Conservation (phyloP, 2,797 vertebrate species). For the Rhinoraja longicauda region DNA sequence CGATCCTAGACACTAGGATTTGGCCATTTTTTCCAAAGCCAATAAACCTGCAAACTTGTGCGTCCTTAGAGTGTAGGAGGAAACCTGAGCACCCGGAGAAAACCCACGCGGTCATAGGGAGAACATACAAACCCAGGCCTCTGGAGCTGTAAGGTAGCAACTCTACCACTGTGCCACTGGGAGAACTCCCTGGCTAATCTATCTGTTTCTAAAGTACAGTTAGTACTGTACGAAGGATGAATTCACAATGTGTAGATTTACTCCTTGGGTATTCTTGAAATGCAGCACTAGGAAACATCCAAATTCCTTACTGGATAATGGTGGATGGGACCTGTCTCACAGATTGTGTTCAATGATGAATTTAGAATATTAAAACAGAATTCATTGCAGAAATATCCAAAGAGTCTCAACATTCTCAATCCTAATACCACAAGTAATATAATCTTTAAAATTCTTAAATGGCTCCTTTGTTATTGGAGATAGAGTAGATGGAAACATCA, state of each 20-base stretch:
- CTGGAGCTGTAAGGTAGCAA: no score
- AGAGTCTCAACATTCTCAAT: not conserved
- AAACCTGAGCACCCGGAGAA: no score
- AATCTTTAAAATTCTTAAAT: not conserved
- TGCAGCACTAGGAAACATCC: not conserved
- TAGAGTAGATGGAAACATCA: constrained; percentile 48
- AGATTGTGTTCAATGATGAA: not conserved
- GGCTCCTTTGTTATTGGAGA: not conserved
- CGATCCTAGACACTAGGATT: no score
- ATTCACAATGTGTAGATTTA: not conserved
- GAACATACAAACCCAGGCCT: no score
- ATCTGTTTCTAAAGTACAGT: not conserved
- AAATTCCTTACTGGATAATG: not conserved
- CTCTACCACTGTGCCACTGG: no score
- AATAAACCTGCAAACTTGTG: no score
- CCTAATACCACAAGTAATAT: not conserved
- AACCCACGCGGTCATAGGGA: no score
- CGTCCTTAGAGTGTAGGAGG: no score
- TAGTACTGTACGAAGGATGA: not conserved
- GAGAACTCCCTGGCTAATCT: not conserved
- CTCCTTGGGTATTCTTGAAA: not conserved
- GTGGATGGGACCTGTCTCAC: no score
- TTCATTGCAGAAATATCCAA: not conserved
- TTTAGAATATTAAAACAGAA: not conserved
- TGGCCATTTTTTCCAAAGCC: no score